These are phyloP conservation scores for Erynnis tages DNA, from an alignment of 2,888 invertebrate species.

Conservation along the genomic window DNA sequence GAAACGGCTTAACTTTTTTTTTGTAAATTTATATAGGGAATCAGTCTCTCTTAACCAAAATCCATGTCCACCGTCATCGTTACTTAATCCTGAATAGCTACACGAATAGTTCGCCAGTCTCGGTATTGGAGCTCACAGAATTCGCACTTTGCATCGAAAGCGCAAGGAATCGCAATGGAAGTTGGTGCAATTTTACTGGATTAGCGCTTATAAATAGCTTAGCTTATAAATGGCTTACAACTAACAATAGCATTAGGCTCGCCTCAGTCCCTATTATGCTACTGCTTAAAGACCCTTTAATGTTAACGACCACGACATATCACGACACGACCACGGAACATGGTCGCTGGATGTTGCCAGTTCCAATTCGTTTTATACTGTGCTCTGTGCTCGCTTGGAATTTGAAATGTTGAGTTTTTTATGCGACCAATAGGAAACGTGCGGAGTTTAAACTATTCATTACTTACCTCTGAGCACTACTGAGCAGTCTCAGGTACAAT, in stretches of 20 bases:
- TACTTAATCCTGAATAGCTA: constrained; percentile 14
- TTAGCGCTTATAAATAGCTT: constrained; percentile 26
- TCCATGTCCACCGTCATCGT: constrained; percentile 3
- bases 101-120: constrained; percentile 11
- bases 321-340: constrained; percentile 16
- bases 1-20: not conserved
- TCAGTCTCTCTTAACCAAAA: not conserved
- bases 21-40: too few relatives aligned
- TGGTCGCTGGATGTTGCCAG: constrained; percentile 7
- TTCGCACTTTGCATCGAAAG: constrained; percentile 25
- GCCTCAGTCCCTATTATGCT: constrained; percentile 23
- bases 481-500: too few relatives aligned
- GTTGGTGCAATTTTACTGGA: constrained; percentile 28
- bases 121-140: constrained; percentile 6
- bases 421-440: too few relatives aligned
- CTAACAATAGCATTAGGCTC: constrained; percentile 28
- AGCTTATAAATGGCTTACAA: constrained; percentile 11
- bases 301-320: constrained; percentile 26
- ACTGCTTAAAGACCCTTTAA: constrained; percentile 22
- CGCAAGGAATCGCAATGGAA: constrained; percentile 19
- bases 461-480: not conserved
- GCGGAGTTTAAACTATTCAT: too few relatives aligned
- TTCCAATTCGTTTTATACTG: not conserved
- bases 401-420: too few relatives aligned
- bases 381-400: not conserved